These are phyloP conservation scores for Polypedilum vanderplanki DNA, from an alignment of 1,140 invertebrate genomes.

Conservation along the genomic window DNA sequence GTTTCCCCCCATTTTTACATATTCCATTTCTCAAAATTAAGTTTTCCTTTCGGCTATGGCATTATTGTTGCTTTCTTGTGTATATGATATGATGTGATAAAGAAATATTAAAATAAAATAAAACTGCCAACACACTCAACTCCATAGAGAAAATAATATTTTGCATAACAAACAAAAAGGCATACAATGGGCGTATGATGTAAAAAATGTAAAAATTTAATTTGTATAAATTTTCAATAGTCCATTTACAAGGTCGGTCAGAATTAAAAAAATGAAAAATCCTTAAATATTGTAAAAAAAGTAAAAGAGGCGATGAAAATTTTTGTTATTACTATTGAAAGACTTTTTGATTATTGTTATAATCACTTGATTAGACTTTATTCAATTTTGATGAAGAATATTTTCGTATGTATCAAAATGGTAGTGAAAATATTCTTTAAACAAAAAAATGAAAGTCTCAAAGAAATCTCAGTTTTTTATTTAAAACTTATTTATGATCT, in stretches of 20 bases:
- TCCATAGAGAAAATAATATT: background rate
- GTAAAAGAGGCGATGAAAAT: constrained; percentile 22
- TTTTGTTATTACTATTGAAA: background rate
- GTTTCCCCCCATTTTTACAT: too few relatives aligned
- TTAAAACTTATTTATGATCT: too few relatives aligned
- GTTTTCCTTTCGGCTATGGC: too few relatives aligned
- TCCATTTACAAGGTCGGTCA: background rate
- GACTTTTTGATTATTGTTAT: too few relatives aligned
- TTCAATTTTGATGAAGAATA: too few relatives aligned
- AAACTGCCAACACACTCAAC: background rate
- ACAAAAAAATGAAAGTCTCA: too few relatives aligned
- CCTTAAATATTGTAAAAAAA: background rate
- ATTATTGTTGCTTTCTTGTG: too few relatives aligned
- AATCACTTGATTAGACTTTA: too few relatives aligned
- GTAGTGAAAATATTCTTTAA: too few relatives aligned
- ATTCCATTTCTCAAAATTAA: too few relatives aligned
- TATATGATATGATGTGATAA: background rate
- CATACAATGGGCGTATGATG: background rate
- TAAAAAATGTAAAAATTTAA: constrained; percentile 18
- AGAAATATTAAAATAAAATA: background rate
- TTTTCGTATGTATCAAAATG: too few relatives aligned
- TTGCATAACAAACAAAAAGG: background rate
- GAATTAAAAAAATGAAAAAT: background rate
- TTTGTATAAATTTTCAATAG: constrained; percentile 22
- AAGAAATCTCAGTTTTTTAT: too few relatives aligned